Conservation (phyloP, 2,113 vertebrate genomes). For the Entomyzon cyanotis region DNA sequence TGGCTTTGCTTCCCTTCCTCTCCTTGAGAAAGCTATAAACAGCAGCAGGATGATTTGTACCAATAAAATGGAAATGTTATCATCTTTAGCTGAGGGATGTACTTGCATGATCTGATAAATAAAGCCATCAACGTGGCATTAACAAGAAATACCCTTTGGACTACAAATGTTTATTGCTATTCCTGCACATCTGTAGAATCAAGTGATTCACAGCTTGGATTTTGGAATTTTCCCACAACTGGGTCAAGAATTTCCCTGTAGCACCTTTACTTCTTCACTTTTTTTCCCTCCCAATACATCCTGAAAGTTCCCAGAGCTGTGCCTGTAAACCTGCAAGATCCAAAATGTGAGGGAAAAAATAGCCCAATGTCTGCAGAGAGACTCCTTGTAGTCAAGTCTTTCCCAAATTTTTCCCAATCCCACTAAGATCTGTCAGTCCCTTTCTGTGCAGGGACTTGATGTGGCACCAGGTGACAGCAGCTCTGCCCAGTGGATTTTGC, state of each 20-base stretch:
- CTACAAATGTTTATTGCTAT: background rate
- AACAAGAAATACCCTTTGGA: background rate
- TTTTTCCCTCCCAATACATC: accelerated
- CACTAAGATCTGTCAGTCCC: background rate
- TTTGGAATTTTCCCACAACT: background rate
- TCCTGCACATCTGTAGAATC: background rate
- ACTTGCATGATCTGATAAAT: background rate
- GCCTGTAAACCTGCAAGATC: background rate
- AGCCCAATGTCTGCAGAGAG: background rate
- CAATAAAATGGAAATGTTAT: background rate
- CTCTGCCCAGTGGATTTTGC: background rate
- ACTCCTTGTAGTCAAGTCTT: background rate
- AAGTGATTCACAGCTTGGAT: background rate
- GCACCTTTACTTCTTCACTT: background rate
- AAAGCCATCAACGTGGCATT: background rate
- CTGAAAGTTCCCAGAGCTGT: background rate
- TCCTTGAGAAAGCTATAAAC: background rate
- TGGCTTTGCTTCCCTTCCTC: background rate
- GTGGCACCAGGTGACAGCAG: background rate
- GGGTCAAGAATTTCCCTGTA: background rate
- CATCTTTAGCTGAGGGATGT: background rate
- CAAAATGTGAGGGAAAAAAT: background rate
- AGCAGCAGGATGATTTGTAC: background rate
- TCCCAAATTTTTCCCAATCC: background rate
- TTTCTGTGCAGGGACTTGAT: background rate